Percentiles rank a stretch among this genome's conserved stretches.
Evolutionary conservation across 2,888 invertebrate genomes (phyloP).

Genomic region (Drosophila dives): DNA sequence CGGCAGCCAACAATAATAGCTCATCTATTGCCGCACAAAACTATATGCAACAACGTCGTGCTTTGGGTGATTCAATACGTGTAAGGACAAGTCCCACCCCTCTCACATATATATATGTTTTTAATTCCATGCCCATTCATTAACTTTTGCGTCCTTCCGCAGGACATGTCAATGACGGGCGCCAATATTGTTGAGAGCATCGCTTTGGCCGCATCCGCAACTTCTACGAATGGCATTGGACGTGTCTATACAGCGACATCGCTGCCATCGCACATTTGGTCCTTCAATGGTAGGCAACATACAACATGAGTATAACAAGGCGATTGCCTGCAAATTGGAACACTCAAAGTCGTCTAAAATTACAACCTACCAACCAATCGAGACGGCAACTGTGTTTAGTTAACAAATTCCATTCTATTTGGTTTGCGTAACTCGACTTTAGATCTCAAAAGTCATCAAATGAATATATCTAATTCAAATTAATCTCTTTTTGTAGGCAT

Average conservation of each 20-base stretch:
- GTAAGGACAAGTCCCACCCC: slow-evolving; percentile 47
- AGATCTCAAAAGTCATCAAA: neutral
- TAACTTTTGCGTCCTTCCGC: slow-evolving; percentile 20
- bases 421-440: neutral
- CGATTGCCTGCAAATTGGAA: neutral
- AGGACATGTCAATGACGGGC: slow-evolving; percentile 81
- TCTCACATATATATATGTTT: neutral
- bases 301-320: neutral
- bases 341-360: neutral
- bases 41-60: slow-evolving; percentile 73
- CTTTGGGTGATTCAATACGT: slow-evolving; percentile 74
- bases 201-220: slow-evolving; percentile 82
- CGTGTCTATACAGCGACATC: slow-evolving; percentile 95
- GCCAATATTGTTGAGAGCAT: slow-evolving; percentile 83
- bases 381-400: neutral
- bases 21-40: slow-evolving; percentile 65
- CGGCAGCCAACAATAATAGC: slow-evolving; percentile 72
- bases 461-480: neutral
- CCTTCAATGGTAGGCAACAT: slow-evolving; percentile 90
- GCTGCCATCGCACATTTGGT: slow-evolving; percentile 96
- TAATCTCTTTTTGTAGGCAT: slow-evolving; percentile 89
- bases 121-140: neutral
- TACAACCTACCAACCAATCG: neutral
- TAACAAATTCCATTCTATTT: neutral
- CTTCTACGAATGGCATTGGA: slow-evolving; percentile 86